Evolutionary conservation across 2,113 vertebrate species (phyloP).

Genomic region (Apaloderma vittatum): DNA sequence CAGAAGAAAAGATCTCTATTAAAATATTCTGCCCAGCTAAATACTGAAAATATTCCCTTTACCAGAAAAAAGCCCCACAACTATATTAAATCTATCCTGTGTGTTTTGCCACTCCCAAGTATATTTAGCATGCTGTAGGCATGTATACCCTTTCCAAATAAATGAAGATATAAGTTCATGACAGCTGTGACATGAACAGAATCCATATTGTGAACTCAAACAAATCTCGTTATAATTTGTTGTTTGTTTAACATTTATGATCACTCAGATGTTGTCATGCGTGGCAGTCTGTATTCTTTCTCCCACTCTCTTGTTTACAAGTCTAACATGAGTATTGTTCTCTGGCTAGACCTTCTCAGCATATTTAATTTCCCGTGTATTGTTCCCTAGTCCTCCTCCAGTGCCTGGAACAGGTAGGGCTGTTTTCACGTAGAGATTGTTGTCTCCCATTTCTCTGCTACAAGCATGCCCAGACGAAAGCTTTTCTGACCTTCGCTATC

Average conservation of each 20-base stretch:
- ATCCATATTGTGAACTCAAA: not conserved
- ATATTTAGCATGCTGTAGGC: not conserved
- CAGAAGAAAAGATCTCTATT: not conserved
- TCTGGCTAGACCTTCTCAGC: slow-evolving; percentile 2
- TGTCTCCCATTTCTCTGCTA: not conserved
- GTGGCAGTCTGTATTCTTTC: not conserved
- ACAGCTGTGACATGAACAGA: slow-evolving; percentile 6
- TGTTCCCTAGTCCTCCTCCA: not conserved
- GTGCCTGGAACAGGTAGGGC: not conserved
- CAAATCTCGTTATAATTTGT: not conserved
- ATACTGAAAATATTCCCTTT: not conserved
- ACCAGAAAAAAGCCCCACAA: not conserved
- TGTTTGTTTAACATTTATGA: slow-evolving; percentile 29
- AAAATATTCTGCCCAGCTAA: not conserved
- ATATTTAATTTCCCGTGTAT: not conserved
- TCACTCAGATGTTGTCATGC: not conserved
- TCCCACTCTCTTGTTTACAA: slow-evolving; percentile 37
- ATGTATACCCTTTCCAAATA: not conserved
- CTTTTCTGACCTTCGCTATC: not conserved
- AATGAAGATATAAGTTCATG: slow-evolving; percentile 15
- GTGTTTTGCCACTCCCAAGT: not conserved
- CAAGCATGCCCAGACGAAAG: not conserved
- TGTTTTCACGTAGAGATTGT: not conserved
- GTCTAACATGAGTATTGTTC: not conserved
- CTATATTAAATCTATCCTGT: not conserved